Evolutionary conservation across 2,888 invertebrate genomes (phyloP).

Genomic region (Stenurella melanura): DNA sequence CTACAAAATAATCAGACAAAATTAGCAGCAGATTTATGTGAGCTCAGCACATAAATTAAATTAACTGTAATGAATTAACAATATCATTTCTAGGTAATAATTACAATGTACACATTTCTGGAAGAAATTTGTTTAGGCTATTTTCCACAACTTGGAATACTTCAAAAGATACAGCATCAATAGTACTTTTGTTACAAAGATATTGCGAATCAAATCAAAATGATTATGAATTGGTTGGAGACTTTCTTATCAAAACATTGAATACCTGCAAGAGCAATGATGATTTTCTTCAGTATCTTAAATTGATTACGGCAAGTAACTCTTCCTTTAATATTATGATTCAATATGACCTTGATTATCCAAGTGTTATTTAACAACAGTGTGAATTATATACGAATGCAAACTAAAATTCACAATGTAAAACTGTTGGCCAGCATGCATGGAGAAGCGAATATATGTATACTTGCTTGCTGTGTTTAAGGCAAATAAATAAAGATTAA

Average conservation of each 20-base stretch:
- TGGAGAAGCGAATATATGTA: no score
- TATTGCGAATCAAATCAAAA: constrained; percentile 72
- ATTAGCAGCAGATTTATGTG: constrained; percentile 75
- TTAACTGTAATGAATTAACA: no score
- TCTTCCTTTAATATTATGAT: not conserved
- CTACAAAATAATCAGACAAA: constrained; percentile 61
- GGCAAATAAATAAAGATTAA: no score
- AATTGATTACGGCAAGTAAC: constrained; percentile 72
- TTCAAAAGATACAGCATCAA: constrained; percentile 73
- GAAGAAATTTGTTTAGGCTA: constrained; percentile 73
- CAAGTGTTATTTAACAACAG: no score
- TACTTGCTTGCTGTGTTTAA: no score
- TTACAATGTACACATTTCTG: constrained; percentile 75
- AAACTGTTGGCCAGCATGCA: no score
- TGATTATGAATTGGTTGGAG: constrained; percentile 77
- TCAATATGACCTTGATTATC: no score
- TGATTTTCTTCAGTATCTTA: constrained; percentile 71
- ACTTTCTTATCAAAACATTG: constrained; percentile 75
- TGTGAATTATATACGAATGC: no score
- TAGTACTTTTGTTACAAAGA: constrained; percentile 74
- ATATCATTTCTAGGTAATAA: constrained; percentile 39
- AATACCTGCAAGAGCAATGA: constrained; percentile 72
- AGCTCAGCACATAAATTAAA: constrained; percentile 55
- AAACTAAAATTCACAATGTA: no score
- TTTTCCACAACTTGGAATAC: constrained; percentile 74